Evolutionary conservation across 1,140 invertebrate genomes (phyloP), one percentile per base, ranked within the genome.

Genomic region (Grapholita molesta): DNA sequence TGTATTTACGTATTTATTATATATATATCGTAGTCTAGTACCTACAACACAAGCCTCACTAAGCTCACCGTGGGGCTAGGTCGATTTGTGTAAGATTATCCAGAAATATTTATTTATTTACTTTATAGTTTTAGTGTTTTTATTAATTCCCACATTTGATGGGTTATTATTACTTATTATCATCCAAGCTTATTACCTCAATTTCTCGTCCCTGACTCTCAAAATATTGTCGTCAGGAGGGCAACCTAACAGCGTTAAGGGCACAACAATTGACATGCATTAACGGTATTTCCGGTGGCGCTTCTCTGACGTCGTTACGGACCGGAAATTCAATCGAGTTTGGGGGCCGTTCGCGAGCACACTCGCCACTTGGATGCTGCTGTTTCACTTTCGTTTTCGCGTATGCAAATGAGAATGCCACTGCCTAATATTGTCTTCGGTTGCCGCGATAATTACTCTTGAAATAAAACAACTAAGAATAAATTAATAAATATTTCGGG

Each of bases 231-330:
- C 25, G 25, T 30, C 25, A 25, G 24, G 55, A 25, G 30, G 64
- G 73, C 69, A 74, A 30, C 65, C 71, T 80, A 80, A 85, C 78
- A 76, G 78, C 79, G 81, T 84, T 76, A 82, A 75, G 76, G 77
- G 74, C 71, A 80, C 72, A 79, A 84, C 87, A 88, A 89, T 86
- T 87, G 87, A 85, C 83, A 84, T 88, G 87, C 84, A 88, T 89
- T 89, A 88, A 78, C 79, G 75, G 81, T 83, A 84, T 86, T 86
- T 88, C 87, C 84, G 82, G 74, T 77, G 72, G 71, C 80, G 77
- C 76, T 70, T 73, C 73, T 78, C 75, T 73, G 79, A 84, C 75
- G 74, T 88, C 80, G 73, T 89, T 86, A 88, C 75, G 70, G 77
- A 30, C 82, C 82, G 87, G 87, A 89, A 89, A 89, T 87, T 88